Evolutionary conservation across 2,113 vertebrate genomes (phyloP), one percentile per base, ranked within the genome.

Genomic region (Corynorhinus townsendii): DNA sequence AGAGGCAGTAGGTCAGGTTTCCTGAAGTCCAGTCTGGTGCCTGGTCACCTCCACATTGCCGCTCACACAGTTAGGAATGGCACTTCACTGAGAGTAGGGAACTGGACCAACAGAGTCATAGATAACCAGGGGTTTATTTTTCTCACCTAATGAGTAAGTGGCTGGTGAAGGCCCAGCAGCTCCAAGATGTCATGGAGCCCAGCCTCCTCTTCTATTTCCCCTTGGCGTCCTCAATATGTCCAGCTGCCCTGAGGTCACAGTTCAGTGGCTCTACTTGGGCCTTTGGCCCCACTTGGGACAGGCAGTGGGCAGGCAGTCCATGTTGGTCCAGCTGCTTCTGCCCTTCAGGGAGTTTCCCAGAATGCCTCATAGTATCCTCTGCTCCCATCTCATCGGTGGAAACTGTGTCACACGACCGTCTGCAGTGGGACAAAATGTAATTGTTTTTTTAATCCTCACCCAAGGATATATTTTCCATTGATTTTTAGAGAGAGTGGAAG

Each of bases 291-390:
- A 15, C 26, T 49, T 59, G 64, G 24, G n/a, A 28, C 0, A 5
- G 7, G 11, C 24, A 49, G 33, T 0, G 4, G 4, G 3, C 2
- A 0, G 5, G 4, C 3, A 0, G 28, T 15, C 12, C 17, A 11
- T 11, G 3, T n/a, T 10, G 81, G 77, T 17, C 24, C 66, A 45
- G 47, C 4, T 12, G 28, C 38, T n/a, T 11, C 7, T 14, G 40
- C 20, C 22, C 33, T 15, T 77, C 7, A 19, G 6, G 40, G 49
- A 56, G 49, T 59, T 59, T 90, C 54, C 89, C 80, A 90, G 52
- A 33, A 33, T 54, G 11, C 40, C 38, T 38, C 0, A 1, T 0
- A 40, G 64, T 35, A 59, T 28, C 20, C n/a, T 68, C 40, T 47
- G 38, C 14, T 81, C 17, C 24, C 3, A 0, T 62, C 38, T 89